Base-by-base conservation (phyloP, 2,888 invertebrate species). In the Ectobius pallidus region DNA sequence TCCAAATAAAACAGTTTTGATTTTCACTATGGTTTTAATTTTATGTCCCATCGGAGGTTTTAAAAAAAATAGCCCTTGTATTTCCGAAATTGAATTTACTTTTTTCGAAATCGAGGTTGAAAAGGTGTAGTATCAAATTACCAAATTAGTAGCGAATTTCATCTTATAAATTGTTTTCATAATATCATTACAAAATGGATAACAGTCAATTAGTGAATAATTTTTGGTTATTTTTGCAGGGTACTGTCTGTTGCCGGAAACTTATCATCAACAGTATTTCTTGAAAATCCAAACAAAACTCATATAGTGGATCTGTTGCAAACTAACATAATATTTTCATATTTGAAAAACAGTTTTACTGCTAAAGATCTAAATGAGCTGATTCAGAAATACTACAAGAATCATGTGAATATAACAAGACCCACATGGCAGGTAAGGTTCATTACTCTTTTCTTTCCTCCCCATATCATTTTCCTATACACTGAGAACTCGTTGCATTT, bases 371-470 rank as follows among this genome's bases (percentile, higher is more conserved):
- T 80, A 16, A 58, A 71, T 11, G 46, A 73, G 16, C 62, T 42
- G 30, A 75, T 70, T 73, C 14, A 25, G 3, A 63, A 39, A 16
- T 55, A 39, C 18, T 16, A 70, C 16, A 62, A 46, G 18, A 75
- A 71, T 49, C 73, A 69, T 44, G 65, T 63, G 25, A 25, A 69
- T 42, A 74, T 79, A 55, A 79, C 81, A 22, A 87, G 87, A 86
- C 85, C 86, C 18, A 79, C 83, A 42, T 87, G 87, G 86, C 82
- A 85, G 81, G 86, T 86, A 78, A 58, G 34, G 11, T 34, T n/a
- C n/a, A n/a, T n/a, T n/a, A 39, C 6, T 9, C 6, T 39, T 39
- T 39, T 6, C 6, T 39, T 39, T 39, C 39, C 39, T 9, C 39
- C 6, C 6, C 39, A 39, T 39, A 39, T 39, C 39, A 6, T 9